These are phyloP conservation scores for Atrina japonica DNA, from an alignment of 2,888 invertebrate species.

Conservation along the genomic window DNA sequence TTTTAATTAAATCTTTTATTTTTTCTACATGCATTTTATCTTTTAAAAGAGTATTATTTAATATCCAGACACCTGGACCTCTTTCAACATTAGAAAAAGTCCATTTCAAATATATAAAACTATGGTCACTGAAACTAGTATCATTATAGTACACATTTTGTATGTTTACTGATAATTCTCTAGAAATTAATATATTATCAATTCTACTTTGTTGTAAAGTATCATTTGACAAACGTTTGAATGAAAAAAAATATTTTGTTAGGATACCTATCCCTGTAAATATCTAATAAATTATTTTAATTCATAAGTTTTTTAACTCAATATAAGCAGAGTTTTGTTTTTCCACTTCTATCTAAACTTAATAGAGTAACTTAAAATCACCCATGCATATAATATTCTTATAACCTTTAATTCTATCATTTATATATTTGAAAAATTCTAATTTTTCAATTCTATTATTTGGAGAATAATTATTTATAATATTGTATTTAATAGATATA, in stretches of 20 bases:
- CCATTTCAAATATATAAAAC: constrained; percentile 4
- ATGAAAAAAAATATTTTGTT: constrained; percentile 1
- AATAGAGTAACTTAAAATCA: constrained; percentile 14
- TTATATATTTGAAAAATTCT: constrained; percentile 14
- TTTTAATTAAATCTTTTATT: neutral
- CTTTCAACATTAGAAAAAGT: too few species aligned
- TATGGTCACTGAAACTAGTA: constrained; percentile 10
- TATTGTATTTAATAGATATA: constrained; percentile 14
- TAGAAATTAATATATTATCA: constrained; percentile 6
- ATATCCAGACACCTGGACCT: constrained; percentile 36
- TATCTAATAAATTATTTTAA: constrained; percentile 11
- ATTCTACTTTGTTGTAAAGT: constrained; percentile 20
- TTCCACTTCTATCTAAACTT: constrained; percentile 7
- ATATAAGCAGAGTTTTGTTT: neutral
- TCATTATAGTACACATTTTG: constrained; percentile 12
- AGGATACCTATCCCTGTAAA: constrained; percentile 13
- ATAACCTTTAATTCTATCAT: neutral
- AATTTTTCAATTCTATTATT: constrained; percentile 21
- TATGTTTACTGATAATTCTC: neutral
- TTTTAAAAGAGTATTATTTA: too few species aligned
- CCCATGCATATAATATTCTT: constrained; percentile 9
- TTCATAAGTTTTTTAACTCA: neutral
- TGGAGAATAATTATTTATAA: constrained; percentile 33
- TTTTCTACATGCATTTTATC: constrained; percentile 12
- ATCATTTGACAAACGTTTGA: neutral